Evolutionary conservation across 2,113 vertebrate species (phyloP).

Genomic region (Myiozetetes cayanensis): DNA sequence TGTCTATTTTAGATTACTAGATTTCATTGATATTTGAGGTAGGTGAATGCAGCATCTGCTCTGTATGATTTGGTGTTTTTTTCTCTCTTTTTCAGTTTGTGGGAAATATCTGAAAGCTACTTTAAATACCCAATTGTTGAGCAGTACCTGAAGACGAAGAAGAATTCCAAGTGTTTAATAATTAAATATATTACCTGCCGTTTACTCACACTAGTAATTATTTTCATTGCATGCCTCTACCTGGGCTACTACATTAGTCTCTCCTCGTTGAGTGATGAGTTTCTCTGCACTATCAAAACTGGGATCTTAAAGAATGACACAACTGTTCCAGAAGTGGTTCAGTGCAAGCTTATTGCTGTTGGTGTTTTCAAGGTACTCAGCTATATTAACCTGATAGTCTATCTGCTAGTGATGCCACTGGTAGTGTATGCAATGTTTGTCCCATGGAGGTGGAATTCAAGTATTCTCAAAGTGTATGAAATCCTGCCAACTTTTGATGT

Average conservation of each 20-base stretch:
- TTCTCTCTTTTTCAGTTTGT: conserved; percentile 69
- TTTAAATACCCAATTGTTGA: conserved; percentile 95
- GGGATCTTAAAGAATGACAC: conserved; percentile 86
- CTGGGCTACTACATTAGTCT: conserved; percentile 89
- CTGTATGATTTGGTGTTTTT: neutral
- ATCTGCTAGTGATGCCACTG: conserved; percentile 77
- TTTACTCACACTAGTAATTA: conserved; percentile 79
- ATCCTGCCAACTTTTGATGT: conserved; percentile 87
- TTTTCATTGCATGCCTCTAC: conserved; percentile 82
- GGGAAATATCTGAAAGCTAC: conserved; percentile 86
- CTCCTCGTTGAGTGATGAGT: conserved; percentile 88
- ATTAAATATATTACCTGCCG: conserved; percentile 85
- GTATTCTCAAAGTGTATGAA: conserved; percentile 86
- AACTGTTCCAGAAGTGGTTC: conserved; percentile 76
- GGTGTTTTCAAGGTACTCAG: conserved; percentile 92
- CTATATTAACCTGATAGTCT: conserved; percentile 87
- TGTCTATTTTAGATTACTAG: neutral
- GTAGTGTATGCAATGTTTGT: conserved; percentile 81
- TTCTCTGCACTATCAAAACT: conserved; percentile 86
- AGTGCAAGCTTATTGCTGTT: conserved; percentile 93
- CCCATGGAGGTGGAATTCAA: conserved; percentile 77
- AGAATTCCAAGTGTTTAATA: conserved; percentile 76
- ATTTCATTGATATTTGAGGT: neutral
- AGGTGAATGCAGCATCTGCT: neutral
- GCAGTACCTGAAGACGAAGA: conserved; percentile 93